A percentile compares a stretch with the other conserved stretches of the same genome.
Conservation (phyloP, 2,113 vertebrate species). For the Siniperca chuatsi region DNA sequence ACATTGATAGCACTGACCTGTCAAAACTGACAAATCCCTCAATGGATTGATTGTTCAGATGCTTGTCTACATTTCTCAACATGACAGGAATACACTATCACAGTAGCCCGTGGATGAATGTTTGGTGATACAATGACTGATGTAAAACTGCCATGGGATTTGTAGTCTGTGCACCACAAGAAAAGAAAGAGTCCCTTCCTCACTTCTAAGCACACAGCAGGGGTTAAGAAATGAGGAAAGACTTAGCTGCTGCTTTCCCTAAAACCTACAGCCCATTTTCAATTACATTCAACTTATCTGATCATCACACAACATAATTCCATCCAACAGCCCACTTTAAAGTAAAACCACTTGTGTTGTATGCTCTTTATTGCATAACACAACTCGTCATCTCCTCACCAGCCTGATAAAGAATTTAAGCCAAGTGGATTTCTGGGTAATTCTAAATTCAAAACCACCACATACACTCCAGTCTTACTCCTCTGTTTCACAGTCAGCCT, state of each 20-base stretch:
- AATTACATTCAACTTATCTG: slow-evolving; percentile 24
- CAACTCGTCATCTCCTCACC: slow-evolving; percentile 24
- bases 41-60: neutral
- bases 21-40: neutral
- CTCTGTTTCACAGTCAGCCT: slow-evolving; percentile 12
- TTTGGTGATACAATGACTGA: neutral
- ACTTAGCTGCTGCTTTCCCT: neutral
- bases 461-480: neutral
- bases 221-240: neutral
- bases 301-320: slow-evolving; percentile 26
- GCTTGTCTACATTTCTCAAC: neutral
- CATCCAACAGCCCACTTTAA: slow-evolving; percentile 17
- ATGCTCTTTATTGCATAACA: slow-evolving; percentile 30
- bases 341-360: slow-evolving; percentile 19
- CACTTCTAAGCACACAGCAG: neutral
- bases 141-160: neutral
- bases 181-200: neutral
- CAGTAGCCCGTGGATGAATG: neutral
- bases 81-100: neutral
- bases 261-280: slow-evolving; percentile 6
- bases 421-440: slow-evolving; percentile 37
- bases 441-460: slow-evolving; percentile 39
- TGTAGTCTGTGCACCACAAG: neutral
- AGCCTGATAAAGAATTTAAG: slow-evolving; percentile 38
- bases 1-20: neutral